These are phyloP conservation scores for Sabellastarte sp. DNA, from an alignment of 2,888 invertebrate species.

Conservation along the genomic window DNA sequence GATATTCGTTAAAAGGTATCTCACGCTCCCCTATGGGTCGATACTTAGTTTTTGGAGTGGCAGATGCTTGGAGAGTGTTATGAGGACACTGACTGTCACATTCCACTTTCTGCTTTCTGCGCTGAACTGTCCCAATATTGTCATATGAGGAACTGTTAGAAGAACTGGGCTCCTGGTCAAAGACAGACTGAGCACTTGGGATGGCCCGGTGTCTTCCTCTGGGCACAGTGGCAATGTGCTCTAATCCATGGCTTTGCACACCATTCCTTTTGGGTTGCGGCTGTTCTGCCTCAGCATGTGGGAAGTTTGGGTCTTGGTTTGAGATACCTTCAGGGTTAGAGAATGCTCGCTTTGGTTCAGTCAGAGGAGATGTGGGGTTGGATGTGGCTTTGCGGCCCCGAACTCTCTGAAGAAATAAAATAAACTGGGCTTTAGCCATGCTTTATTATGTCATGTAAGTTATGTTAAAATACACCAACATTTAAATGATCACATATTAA, in stretches of 20 bases:
- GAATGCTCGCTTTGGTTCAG: slow-evolving; percentile 33
- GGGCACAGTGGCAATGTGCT: neutral
- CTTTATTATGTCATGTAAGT: neutral
- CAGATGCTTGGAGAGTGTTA: neutral
- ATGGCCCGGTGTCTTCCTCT: neutral
- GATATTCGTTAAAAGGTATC: slow-evolving; percentile 6
- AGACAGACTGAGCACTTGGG: neutral
- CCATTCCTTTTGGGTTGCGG: neutral
- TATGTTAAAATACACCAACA: neutral
- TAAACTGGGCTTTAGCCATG: neutral
- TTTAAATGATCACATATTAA: neutral
- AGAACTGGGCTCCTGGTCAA: neutral
- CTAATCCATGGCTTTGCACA: neutral
- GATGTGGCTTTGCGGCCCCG: slow-evolving; percentile 79
- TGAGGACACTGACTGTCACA: neutral
- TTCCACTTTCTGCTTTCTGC: neutral
- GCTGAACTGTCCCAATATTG: neutral
- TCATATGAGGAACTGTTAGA: neutral
- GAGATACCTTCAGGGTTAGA: slow-evolving; percentile 41
- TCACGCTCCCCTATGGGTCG: slow-evolving; percentile 19
- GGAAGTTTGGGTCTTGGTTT: neutral
- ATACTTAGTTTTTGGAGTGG: neutral
- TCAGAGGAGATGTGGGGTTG: slow-evolving; percentile 83
- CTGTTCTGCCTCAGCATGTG: neutral
- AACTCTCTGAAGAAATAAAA: slow-evolving; percentile 41